Conservation (phyloP, 1,140 invertebrate species). For the Thalassaphorura encarpata region DNA sequence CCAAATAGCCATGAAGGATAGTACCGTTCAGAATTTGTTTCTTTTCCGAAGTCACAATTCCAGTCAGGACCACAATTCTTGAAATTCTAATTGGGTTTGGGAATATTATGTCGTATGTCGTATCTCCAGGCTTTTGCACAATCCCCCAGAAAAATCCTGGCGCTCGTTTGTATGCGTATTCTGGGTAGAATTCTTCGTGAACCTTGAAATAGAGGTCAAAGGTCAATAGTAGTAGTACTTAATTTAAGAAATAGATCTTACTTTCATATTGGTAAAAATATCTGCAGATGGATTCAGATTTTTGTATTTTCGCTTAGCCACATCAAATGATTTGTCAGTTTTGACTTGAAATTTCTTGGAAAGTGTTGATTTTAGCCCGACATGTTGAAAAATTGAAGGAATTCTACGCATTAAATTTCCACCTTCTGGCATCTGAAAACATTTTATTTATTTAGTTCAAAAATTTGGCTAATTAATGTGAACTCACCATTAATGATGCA, state of each 20-base stretch:
- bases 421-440: slow-evolving; percentile 17
- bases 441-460: background rate
- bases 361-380: slow-evolving; percentile 27
- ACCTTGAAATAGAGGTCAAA: slow-evolving; percentile 7
- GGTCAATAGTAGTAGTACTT: background rate
- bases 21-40: no score
- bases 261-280: slow-evolving; percentile 25
- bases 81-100: no score
- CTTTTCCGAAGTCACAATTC: no score
- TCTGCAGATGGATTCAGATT: slow-evolving; percentile 21
- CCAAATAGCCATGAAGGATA: no score
- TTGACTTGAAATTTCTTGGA: slow-evolving; percentile 29
- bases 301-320: slow-evolving; percentile 22
- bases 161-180: slow-evolving; percentile 21
- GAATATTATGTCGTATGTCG: no score
- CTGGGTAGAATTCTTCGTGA: slow-evolving; percentile 24
- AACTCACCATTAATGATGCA: background rate
- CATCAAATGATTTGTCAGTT: slow-evolving; percentile 24
- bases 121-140: no score
- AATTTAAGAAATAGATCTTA: slow-evolving; percentile 4
- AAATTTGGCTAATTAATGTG: background rate
- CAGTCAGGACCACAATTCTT: no score
- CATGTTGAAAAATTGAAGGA: slow-evolving; percentile 30
- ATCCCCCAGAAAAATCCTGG: slow-evolving; percentile 31
- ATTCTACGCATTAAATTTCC: slow-evolving; percentile 13